Conservation (phyloP, 2,113 vertebrate genomes). For the Mastomys coucha region DNA sequence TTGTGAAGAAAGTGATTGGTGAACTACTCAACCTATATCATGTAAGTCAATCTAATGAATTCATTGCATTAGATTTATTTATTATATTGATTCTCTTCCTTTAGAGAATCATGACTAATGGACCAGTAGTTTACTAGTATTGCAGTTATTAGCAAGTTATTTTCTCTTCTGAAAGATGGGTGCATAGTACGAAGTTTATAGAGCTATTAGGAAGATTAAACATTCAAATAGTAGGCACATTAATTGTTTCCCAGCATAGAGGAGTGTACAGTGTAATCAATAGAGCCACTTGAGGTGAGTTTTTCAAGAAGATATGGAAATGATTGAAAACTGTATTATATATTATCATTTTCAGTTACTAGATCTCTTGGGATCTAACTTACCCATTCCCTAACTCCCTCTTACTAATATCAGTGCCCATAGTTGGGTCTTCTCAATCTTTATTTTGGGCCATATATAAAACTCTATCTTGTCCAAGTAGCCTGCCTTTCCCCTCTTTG, state of each 20-base stretch:
- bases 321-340: not conserved
- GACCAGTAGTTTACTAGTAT: not conserved
- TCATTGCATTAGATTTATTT: too few relatives aligned
- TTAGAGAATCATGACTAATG: not conserved
- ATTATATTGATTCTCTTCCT: too few relatives aligned
- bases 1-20: not conserved
- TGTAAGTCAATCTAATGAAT: not conserved
- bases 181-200: not conserved
- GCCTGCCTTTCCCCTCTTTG: not conserved
- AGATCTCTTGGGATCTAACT: not conserved
- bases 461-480: not conserved
- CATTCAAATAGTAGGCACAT: not conserved
- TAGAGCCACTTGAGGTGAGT: not conserved
- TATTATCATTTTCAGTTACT: not conserved
- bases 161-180: constrained; percentile 41
- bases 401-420: not conserved
- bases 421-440: not conserved
- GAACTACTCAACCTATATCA: not conserved
- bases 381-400: not conserved
- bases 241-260: not conserved
- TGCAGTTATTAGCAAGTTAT: not conserved
- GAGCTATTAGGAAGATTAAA: constrained; percentile 16
- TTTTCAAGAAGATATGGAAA: not conserved
- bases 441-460: constrained; percentile 35
- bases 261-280: not conserved